phyloP scores from a whole-genome alignment of 2,888 invertebrate genomes.

The Tuberolachnus salignus region DNA sequence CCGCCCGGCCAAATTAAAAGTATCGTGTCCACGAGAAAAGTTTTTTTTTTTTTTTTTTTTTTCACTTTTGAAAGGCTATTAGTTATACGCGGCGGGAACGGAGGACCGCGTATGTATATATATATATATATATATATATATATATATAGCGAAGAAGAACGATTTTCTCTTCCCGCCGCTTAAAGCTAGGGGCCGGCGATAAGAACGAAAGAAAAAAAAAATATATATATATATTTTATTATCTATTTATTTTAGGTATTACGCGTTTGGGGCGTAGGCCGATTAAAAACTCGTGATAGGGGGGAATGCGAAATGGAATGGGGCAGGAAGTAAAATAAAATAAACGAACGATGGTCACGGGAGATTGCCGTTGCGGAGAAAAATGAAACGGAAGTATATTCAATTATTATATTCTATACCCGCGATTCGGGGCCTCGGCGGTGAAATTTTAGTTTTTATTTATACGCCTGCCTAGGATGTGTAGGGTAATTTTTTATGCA shows the following conservation, averaged over 20 bases:
- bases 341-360: conserved; percentile 39
- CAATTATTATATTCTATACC: conserved; percentile 42
- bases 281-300: conserved; percentile 16
- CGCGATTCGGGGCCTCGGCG: neutral
- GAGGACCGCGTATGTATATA: neutral
- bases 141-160: neutral
- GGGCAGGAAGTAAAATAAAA: neutral
- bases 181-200: neutral
- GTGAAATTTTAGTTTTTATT: conserved; percentile 19
- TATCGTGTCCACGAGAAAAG: conserved; percentile 5
- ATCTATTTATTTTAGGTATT: conserved; percentile 17
- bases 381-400: conserved; percentile 42
- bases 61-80: conserved; percentile 44
- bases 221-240: no score
- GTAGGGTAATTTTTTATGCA: neutral
- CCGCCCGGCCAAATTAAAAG: conserved; percentile 29
- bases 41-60: no score
- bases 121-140: no score
- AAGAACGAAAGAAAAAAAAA: conserved; percentile 16
- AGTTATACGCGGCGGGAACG: neutral
- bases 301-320: no score
- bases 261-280: conserved; percentile 19
- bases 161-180: neutral
- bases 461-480: no score
- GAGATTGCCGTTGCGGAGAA: conserved; percentile 23